Percentiles rank a stretch among this genome's conserved stretches.
phyloP scores from a whole-genome alignment of 92 coral and sea anemone genomes.

The Metridium senile region DNA sequence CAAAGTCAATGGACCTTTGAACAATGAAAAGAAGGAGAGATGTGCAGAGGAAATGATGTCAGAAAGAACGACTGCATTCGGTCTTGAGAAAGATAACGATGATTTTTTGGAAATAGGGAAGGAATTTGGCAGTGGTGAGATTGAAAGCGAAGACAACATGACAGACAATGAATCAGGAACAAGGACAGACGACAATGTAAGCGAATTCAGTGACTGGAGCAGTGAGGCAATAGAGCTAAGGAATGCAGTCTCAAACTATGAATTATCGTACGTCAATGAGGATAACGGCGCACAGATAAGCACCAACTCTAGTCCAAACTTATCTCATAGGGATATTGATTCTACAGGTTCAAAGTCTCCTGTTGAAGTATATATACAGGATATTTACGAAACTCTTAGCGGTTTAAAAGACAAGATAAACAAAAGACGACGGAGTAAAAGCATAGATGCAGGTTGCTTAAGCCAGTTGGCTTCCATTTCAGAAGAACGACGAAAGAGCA shows the following conservation, averaged over 20 bases:
- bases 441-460: conserved; percentile 12
- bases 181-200: neutral
- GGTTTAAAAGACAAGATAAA: neutral
- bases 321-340: neutral
- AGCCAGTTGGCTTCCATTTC: conserved; percentile 21
- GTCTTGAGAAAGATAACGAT: neutral
- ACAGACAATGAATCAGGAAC: too few relatives aligned
- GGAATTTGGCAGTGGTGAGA: too few relatives aligned
- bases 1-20: neutral
- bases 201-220: neutral
- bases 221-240: conserved; percentile 15
- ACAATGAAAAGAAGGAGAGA: neutral
- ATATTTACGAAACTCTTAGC: conserved; percentile 2
- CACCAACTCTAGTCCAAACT: neutral
- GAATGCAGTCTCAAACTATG: conserved; percentile 48
- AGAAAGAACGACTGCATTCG: neutral
- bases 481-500: conserved; percentile 21
- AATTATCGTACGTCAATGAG: conserved; percentile 36
- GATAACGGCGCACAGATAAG: neutral
- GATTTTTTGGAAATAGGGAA: too few relatives aligned
- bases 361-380: neutral
- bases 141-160: too few relatives aligned
- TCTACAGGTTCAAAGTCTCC: conserved; percentile 15
- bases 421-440: conserved; percentile 13
- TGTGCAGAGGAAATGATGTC: neutral